A percentile compares a stretch with the other conserved stretches of the same genome.
phyloP scores from a whole-genome alignment of 2,888 invertebrate species.

The Noctua fimbriata region DNA sequence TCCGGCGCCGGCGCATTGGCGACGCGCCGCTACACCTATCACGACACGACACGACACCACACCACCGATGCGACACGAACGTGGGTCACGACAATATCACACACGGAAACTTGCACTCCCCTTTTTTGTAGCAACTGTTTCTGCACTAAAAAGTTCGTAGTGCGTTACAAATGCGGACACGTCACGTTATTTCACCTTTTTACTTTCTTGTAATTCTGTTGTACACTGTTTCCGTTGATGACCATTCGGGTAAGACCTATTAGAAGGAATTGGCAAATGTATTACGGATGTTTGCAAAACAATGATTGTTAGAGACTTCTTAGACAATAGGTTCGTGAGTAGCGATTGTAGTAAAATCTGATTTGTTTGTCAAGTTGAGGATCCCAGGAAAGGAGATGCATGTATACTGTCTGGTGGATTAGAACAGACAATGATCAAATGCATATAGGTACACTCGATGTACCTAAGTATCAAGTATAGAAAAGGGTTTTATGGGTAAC shows the following conservation, averaged over 20 bases:
- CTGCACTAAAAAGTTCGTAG: constrained; percentile 17
- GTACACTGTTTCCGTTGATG: constrained; percentile 30
- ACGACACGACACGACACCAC: constrained; percentile 75
- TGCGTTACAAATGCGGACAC: constrained; percentile 4
- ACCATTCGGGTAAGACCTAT: constrained; percentile 56
- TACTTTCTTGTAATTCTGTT: constrained; percentile 35
- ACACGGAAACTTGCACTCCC: constrained; percentile 19
- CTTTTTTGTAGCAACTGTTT: constrained; percentile 3
- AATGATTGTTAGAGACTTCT: constrained; percentile 48
- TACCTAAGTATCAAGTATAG: neutral
- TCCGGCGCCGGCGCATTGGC: constrained; percentile 88
- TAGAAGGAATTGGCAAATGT: constrained; percentile 19
- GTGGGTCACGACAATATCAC: constrained; percentile 42
- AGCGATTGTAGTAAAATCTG: constrained; percentile 5
- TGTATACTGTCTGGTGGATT: neutral
- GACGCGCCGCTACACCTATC: constrained; percentile 83
- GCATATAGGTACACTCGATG: neutral
- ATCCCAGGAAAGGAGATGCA: neutral
- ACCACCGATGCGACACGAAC: constrained; percentile 54
- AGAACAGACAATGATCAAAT: neutral
- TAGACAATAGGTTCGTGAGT: constrained; percentile 45
- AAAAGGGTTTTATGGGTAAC: no score
- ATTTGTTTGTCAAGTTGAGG: constrained; percentile 25
- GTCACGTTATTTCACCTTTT: constrained; percentile 46
- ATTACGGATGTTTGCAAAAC: constrained; percentile 69